Conservation (phyloP, 2,113 vertebrate species). For the Alouatta palliata region DNA sequence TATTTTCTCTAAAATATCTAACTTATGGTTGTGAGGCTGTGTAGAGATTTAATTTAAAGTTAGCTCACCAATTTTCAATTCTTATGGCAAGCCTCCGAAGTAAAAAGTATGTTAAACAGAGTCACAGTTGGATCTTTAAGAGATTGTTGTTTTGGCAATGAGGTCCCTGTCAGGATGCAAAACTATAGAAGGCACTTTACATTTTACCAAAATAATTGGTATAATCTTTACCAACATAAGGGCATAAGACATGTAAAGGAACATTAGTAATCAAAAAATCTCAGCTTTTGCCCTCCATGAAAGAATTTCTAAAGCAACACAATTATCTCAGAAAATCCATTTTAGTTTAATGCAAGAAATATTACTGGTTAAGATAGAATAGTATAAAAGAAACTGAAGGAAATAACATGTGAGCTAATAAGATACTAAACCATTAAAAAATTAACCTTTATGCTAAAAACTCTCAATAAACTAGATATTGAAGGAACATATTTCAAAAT, state of each 20-base stretch:
- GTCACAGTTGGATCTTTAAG: not conserved
- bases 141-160: not conserved
- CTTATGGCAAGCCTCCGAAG: not conserved
- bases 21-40: not conserved
- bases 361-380: slow-evolving; percentile 15
- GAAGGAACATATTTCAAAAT: no score
- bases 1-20: slow-evolving; percentile 31
- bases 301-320: slow-evolving; percentile 1
- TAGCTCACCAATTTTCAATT: slow-evolving; percentile 58
- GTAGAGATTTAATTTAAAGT: slow-evolving; percentile 44
- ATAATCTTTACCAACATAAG: not conserved
- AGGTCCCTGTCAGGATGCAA: not conserved
- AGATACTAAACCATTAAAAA: not conserved
- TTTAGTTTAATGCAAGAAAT: slow-evolving; percentile 33
- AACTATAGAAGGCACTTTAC: not conserved
- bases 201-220: not conserved
- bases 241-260: not conserved
- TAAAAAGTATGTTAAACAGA: not conserved
- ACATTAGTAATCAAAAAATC: not conserved
- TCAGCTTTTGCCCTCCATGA: not conserved
- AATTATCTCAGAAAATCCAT: not conserved
- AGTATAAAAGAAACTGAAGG: not conserved
- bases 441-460: no score
- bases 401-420: slow-evolving; percentile 1
- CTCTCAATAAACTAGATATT: no score